These are phyloP conservation scores for Callyntrura sp. DNA, from an alignment of 2,888 invertebrate genomes.

Conservation along the genomic window DNA sequence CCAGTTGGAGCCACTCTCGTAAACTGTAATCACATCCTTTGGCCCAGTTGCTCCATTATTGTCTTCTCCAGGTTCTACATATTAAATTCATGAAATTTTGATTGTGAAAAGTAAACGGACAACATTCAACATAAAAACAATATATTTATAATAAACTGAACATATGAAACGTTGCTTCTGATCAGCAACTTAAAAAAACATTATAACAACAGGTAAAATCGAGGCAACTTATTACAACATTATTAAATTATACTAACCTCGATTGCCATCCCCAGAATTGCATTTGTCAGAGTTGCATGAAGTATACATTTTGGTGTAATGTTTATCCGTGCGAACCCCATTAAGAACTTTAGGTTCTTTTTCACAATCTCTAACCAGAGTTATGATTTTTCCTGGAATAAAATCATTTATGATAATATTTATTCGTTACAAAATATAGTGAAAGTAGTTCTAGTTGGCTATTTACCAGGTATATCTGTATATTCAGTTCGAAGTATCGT, in stretches of 20 bases:
- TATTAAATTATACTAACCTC: slow-evolving; percentile 50
- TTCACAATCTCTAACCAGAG: slow-evolving; percentile 45
- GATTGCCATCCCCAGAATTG: slow-evolving; percentile 60
- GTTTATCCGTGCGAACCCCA: slow-evolving; percentile 64
- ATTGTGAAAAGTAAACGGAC: too few species aligned
- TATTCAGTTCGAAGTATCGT: slow-evolving; percentile 63
- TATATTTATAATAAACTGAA: too few species aligned
- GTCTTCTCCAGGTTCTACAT: slow-evolving; percentile 36
- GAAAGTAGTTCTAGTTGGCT: too few species aligned
- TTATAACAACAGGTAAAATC: too few species aligned
- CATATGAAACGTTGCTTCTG: too few species aligned
- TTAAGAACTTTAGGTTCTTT: slow-evolving; percentile 30
- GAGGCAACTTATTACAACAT: too few species aligned
- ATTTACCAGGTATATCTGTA: slow-evolving; percentile 67
- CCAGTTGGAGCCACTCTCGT: neutral
- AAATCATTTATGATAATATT: neutral
- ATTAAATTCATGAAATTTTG: too few species aligned
- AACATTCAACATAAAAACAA: too few species aligned
- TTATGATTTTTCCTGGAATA: neutral
- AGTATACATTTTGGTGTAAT: slow-evolving; percentile 69
- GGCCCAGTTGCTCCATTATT: slow-evolving; percentile 29
- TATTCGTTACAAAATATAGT: too few species aligned
- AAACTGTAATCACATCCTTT: slow-evolving; percentile 20
- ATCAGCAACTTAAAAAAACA: too few species aligned
- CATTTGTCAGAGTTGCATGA: slow-evolving; percentile 45